phyloP scores from a whole-genome alignment of 1,140 invertebrate species.

The Magallana gigas region DNA sequence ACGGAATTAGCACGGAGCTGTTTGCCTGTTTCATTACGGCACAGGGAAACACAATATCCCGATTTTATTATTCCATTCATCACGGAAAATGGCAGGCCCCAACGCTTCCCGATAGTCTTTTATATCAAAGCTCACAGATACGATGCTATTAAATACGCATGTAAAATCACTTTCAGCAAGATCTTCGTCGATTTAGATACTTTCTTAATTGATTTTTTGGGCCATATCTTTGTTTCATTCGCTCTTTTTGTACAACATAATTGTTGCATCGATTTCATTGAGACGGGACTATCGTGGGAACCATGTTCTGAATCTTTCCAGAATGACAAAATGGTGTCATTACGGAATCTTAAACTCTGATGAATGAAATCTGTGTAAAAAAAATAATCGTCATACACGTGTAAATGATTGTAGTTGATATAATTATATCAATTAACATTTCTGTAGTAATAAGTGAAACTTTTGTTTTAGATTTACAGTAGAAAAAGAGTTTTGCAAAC shows the following conservation, averaged over 20 bases:
- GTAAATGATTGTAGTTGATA: too few species aligned
- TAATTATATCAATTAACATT: too few species aligned
- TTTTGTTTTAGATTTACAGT: too few species aligned
- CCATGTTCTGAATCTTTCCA: too few species aligned
- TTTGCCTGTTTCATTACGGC: constrained; percentile 55
- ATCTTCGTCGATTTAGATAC: not conserved
- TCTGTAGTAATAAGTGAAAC: too few species aligned
- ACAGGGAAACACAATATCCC: constrained; percentile 49
- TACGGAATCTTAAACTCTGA: too few species aligned
- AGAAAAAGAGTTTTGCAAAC: too few species aligned
- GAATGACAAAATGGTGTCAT: too few species aligned
- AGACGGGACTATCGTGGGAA: too few species aligned
- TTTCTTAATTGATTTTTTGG: constrained; percentile 34
- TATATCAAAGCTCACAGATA: constrained; percentile 13
- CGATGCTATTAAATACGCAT: constrained; percentile 40
- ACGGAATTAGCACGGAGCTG: constrained; percentile 52
- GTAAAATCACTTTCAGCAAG: constrained; percentile 39
- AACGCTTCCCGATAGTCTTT: not conserved
- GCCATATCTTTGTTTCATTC: constrained; percentile 21
- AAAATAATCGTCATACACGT: too few species aligned
- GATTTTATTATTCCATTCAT: constrained; percentile 55
- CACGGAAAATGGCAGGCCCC: constrained; percentile 34
- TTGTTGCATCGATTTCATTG: constrained; percentile 14
- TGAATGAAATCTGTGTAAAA: too few species aligned
- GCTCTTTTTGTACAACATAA: not conserved